Percentiles rank a stretch among this genome's conserved stretches.
These are phyloP conservation scores for Drosophila punjabiensis DNA, from an alignment of 1,140 invertebrate genomes.

Conservation along the genomic window DNA sequence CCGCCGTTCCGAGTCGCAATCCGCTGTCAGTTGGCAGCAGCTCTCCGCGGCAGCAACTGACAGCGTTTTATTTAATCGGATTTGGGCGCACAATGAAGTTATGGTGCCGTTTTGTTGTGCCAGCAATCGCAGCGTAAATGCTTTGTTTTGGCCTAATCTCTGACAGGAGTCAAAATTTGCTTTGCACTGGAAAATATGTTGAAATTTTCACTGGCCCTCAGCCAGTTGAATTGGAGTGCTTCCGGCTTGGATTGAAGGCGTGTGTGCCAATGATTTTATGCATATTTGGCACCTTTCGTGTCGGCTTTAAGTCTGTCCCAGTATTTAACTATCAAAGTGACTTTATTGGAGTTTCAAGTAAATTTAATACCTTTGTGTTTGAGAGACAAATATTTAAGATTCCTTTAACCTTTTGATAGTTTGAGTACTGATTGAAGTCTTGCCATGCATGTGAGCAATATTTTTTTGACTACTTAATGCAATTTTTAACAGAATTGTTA, in stretches of 20 bases:
- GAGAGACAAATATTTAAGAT: not conserved
- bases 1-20: constrained; percentile 34
- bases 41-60: constrained; percentile 47
- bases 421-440: not conserved
- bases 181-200: constrained; percentile 71
- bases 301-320: not conserved
- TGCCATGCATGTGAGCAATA: not conserved
- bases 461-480: not conserved
- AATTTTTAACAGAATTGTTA: not conserved
- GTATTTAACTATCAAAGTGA: not conserved
- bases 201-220: constrained; percentile 56
- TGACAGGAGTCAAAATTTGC: constrained; percentile 80
- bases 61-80: constrained; percentile 81
- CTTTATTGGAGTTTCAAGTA: not conserved
- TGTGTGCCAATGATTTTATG: not conserved
- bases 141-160: constrained; percentile 80
- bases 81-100: constrained; percentile 76
- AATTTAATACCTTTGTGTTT: not conserved
- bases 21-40: constrained; percentile 56
- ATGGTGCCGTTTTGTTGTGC: constrained; percentile 73
- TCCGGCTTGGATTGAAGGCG: not conserved
- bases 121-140: constrained; percentile 68
- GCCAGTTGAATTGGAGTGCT: constrained; percentile 46
- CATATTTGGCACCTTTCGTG: constrained; percentile 6
- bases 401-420: not conserved